Evolutionary conservation across 1,140 invertebrate species (phyloP), one percentile per base, ranked within the genome.

Genomic region (Venturia canescens): DNA sequence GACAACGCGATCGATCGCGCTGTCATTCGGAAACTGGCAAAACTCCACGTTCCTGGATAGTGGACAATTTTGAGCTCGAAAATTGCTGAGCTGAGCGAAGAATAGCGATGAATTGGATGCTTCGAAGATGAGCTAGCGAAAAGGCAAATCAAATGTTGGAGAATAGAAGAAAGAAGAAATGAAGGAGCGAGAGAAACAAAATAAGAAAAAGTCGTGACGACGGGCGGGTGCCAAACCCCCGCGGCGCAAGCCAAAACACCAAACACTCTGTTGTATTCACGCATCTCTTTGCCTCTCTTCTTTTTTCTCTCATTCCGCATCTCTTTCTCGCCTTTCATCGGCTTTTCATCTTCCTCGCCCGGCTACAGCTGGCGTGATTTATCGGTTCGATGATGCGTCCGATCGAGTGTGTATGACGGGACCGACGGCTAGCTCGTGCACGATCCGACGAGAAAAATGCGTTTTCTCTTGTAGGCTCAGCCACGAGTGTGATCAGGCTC

Each of bases 171-270:
- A n/a, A 21, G n/a, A 23, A 44, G 38, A 11, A 16, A 44, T 60
- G 26, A 57, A 23, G 23, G 44, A 44, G 6, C 7, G 31, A 27
- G 44, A 67, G n/a, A 71, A 27, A n/a, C 13, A 67, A 66, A 53
- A 50, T 44, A 72, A 26, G 0, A 74, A 74, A 74, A 48, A 48
- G 27, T 44, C 69, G 48, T 78, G 78, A 27, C 78, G 74, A 74
- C 72, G 34, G 80, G 84, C 26, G 88, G 87, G 86, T 83, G 85
- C 83, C 82, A 83, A 85, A 83, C 86, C 81, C 89, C 88, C 87
- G 87, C 83, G 79, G 89, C 71, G 89, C 84, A 84, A 88, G 86
- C 85, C 88, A 90, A 90, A 90, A 90, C 86, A 90, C 83, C 82
- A 82, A 84, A 80, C 81, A 83, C 81, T 77, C 76, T 80, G 82